phyloP scores from a whole-genome alignment of 2,797 vertebrate genomes.

The Oreonectes daqikongensis region DNA sequence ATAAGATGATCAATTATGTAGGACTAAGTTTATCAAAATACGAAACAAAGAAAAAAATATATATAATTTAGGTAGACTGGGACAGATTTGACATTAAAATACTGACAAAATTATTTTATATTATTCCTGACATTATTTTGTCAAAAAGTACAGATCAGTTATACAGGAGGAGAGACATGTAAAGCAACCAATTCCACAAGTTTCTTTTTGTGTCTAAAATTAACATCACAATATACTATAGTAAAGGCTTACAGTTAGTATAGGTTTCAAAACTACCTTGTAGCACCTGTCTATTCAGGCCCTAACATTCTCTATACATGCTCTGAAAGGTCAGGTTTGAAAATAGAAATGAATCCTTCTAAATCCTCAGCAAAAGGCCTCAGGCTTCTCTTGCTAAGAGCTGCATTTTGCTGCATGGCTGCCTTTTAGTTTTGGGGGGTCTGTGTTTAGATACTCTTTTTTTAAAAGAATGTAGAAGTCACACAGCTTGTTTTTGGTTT shows the following conservation, averaged over 20 bases:
- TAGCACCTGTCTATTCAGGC: conserved; percentile 26
- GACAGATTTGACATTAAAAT: no score
- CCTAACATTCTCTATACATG: conserved; percentile 12
- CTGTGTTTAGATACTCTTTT: not conserved
- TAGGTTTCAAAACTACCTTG: not conserved
- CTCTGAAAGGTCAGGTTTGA: conserved; percentile 50
- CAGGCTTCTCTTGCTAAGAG: not conserved
- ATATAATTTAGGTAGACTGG: not conserved
- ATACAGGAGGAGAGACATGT: no score
- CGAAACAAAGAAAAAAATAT: not conserved
- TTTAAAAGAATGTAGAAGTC: not conserved
- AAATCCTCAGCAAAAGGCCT: conserved; percentile 23
- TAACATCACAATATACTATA: no score
- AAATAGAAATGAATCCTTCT: conserved; percentile 37
- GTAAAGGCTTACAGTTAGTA: no score
- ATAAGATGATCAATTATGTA: not conserved
- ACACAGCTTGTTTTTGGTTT: not conserved
- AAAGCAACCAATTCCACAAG: no score
- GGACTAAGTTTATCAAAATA: not conserved
- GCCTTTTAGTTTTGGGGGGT: not conserved
- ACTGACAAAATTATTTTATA: no score
- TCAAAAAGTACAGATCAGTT: no score
- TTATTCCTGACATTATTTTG: no score
- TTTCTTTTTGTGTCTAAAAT: no score
- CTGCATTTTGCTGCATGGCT: not conserved